Evolutionary conservation across 2,888 invertebrate genomes (phyloP), one percentile per base, ranked within the genome.

Genomic region (Loripinus fragilis): DNA sequence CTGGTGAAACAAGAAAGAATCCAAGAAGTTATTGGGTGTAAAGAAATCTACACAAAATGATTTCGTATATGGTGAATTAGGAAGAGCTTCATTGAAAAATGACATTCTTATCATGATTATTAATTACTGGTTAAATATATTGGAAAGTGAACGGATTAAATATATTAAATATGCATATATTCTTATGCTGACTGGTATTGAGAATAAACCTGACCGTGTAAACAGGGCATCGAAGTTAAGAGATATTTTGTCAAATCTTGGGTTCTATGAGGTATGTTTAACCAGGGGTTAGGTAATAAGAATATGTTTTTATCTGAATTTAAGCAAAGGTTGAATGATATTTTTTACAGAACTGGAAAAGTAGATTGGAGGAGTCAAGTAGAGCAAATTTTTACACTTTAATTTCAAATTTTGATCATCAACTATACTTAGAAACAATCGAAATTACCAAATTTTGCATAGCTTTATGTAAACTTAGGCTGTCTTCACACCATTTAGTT

Each of bases 1-100:
- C 3, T 20, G 23, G 28, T 33, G 12, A 1, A 2, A 5, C 30
- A 33, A 17, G 60, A 67, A 30, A 50, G 33, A 45, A 33, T 68
- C 8, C 55, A 76, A 69, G 70, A 69, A 65, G 48, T 65, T 73
- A 38, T 41, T 66, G n/a, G 66, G 70, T 25, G 73, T 74, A 35
- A 78, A 69, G 38, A 23, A 28, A 10, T 50, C 60, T 38, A 72
- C 77, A 25, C 42, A 52, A 20, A 77, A 78, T 74, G 74, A 35
- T 30, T 68, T 74, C 60, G 38, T 74, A 28, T 78, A 78, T 55
- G 35, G 42, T 52, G 64, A 64, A 65, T 15, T 70, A 1, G 70
- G 73, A 0, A 74, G 52, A 45, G 45, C 33, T n/a, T 8, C 52
- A 7, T 17, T 33, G 28, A n/a, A n/a, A n/a, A n/a, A n/a, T n/a